Conservation (phyloP, 2,113 vertebrate genomes). For the Campylorhamphus procurvoides region DNA sequence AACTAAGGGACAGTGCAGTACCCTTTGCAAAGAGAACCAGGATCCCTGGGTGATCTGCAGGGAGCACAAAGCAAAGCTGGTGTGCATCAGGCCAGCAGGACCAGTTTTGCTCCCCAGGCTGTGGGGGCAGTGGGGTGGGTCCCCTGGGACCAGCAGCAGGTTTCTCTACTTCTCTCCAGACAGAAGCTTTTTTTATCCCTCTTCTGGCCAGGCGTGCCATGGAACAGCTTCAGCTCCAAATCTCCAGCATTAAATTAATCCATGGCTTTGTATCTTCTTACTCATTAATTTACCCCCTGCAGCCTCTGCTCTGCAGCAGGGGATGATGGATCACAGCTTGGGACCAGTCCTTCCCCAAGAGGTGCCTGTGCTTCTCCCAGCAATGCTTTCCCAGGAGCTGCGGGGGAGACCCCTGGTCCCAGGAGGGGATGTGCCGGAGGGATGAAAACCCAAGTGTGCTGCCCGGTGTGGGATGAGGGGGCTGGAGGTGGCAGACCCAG, state of each 20-base stretch:
- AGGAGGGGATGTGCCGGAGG: too few species aligned
- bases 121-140: not conserved
- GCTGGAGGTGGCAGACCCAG: fast-evolving
- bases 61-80: fast-evolving
- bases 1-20: not conserved
- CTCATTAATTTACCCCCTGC: not conserved
- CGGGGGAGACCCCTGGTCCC: not conserved
- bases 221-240: not conserved
- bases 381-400: not conserved
- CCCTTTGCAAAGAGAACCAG: fast-evolving
- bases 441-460: fast-evolving
- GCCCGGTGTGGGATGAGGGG: fast-evolving
- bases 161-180: not conserved
- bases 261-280: not conserved
- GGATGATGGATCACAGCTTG: not conserved
- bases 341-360: not conserved
- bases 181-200: not conserved
- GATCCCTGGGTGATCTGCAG: too few species aligned
- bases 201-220: not conserved
- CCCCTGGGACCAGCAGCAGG: not conserved
- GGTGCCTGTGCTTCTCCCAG: not conserved
- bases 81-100: fast-evolving
- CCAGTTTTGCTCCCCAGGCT: fast-evolving
- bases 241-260: not conserved
- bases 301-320: not conserved